Percentiles rank a stretch among this genome's conserved stretches.
Evolutionary conservation across 2,888 invertebrate species (phyloP).

Genomic region (Mylabris sibirica): DNA sequence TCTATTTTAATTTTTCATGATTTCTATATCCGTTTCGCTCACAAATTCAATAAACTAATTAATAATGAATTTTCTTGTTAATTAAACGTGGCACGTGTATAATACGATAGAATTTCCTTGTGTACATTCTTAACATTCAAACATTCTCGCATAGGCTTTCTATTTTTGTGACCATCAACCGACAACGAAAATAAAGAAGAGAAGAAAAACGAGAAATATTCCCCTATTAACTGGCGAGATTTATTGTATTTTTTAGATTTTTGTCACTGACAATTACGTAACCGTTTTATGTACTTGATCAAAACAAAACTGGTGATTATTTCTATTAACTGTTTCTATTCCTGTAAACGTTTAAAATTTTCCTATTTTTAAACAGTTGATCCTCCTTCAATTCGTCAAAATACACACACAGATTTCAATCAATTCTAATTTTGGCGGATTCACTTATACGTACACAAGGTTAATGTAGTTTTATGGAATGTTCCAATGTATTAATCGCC

Average conservation of each 20-base stretch:
- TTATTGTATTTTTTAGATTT: not conserved
- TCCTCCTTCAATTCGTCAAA: not conserved
- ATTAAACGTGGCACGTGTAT: not conserved
- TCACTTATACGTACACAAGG: not conserved
- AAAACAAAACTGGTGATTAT: not conserved
- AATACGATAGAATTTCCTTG: not conserved
- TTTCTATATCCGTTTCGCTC: not conserved
- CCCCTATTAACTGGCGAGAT: not conserved
- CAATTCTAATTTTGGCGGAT: not conserved
- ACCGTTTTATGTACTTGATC: not conserved
- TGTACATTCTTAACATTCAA: not conserved
- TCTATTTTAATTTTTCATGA: not conserved
- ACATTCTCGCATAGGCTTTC: not conserved
- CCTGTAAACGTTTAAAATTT: not conserved
- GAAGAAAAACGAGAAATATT: not conserved
- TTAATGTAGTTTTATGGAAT: not conserved
- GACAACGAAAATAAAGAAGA: no score
- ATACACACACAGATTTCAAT: not conserved
- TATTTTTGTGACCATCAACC: not conserved
- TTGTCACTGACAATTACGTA: no score
- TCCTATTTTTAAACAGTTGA: not conserved
- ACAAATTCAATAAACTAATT: not conserved
- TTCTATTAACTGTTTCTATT: not conserved
- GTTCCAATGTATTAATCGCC: slow-evolving; percentile 1
- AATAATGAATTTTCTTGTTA: not conserved